Evolutionary conservation across 2,797 vertebrate species (phyloP).

Genomic region (Antennarius maculatus): DNA sequence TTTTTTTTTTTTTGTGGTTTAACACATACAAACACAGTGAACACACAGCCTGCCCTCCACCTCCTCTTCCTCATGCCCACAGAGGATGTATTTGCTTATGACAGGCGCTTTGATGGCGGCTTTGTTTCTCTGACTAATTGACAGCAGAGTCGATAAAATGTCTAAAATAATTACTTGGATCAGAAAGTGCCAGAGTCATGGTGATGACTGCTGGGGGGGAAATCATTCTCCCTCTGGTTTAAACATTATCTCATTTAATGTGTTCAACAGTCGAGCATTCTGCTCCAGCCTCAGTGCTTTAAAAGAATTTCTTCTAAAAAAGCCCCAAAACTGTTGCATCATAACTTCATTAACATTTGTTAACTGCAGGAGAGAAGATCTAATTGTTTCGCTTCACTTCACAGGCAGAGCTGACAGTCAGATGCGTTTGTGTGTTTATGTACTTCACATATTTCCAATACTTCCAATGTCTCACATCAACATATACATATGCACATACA

Average conservation of each 20-base stretch:
- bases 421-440: background rate
- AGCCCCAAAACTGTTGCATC: background rate
- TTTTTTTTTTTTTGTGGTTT: no score
- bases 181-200: background rate
- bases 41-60: no score
- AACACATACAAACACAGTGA: no score
- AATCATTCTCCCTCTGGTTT: background rate
- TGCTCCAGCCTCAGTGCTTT: background rate
- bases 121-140: background rate
- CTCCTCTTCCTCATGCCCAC: no score
- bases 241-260: background rate
- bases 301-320: slow-evolving; percentile 1
- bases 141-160: background rate
- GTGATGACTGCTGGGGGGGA: background rate
- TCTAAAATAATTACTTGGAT: slow-evolving; percentile 10
- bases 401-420: background rate
- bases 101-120: background rate
- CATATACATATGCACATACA: slow-evolving; percentile 1
- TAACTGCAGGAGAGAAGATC: background rate
- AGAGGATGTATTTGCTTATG: background rate
- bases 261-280: slow-evolving; percentile 2
- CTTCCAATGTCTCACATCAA: background rate
- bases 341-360: background rate
- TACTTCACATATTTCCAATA: slow-evolving; percentile 14
- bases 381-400: slow-evolving; percentile 1